These are phyloP conservation scores for Tenthredo mesomela DNA, from an alignment of 2,888 invertebrate species.

Conservation along the genomic window DNA sequence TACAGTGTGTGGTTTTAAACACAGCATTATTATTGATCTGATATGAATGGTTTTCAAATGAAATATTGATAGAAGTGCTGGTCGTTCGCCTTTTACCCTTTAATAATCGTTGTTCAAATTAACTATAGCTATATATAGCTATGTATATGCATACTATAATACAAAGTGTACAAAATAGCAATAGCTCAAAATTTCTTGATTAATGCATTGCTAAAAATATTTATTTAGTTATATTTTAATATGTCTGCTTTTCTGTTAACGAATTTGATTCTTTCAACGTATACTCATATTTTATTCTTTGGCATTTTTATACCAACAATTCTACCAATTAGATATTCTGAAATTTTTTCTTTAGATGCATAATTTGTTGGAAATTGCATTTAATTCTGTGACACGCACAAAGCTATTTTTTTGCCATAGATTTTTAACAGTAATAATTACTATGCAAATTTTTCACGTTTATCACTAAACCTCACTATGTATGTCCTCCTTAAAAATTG, in stretches of 20 bases:
- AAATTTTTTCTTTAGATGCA: neutral
- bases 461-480: constrained; percentile 51
- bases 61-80: constrained; percentile 61
- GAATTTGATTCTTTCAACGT: constrained; percentile 1
- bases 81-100: constrained; percentile 24
- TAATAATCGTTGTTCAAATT: neutral
- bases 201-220: neutral
- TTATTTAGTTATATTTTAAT: neutral
- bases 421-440: constrained; percentile 35
- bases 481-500: constrained; percentile 34
- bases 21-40: constrained; percentile 55
- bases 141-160: neutral
- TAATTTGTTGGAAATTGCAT: constrained; percentile 31
- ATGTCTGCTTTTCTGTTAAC: neutral
- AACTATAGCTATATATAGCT: neutral
- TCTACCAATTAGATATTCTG: constrained; percentile 48
- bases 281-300: constrained; percentile 17
- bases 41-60: constrained; percentile 56
- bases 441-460: constrained; percentile 39
- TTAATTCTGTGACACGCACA: constrained; percentile 11
- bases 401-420: constrained; percentile 40
- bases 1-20: constrained; percentile 42
- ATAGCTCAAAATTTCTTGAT: neutral
- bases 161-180: constrained; percentile 26
- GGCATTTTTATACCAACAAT: constrained; percentile 30